These are phyloP conservation scores for Epizoanthus ramosus DNA, from an alignment of 92 coral and sea anemone genomes.

Conservation along the genomic window DNA sequence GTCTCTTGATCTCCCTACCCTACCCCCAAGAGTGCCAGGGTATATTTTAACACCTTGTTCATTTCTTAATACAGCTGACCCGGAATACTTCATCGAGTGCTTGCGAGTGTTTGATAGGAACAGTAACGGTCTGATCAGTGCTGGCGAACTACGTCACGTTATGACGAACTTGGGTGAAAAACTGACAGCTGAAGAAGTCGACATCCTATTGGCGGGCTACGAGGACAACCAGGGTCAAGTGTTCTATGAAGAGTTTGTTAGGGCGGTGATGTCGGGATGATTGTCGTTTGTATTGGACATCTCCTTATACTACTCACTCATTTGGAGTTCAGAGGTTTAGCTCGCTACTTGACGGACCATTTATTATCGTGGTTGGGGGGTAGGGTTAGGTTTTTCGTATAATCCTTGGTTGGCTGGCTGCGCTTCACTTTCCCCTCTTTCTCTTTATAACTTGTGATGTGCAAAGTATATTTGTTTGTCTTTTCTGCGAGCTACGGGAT, in stretches of 20 bases:
- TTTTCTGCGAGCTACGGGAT: too few species aligned
- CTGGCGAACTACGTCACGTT: conserved; percentile 94
- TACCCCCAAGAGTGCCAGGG: not conserved
- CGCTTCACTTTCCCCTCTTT: too few species aligned
- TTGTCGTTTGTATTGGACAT: not conserved
- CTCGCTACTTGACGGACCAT: not conserved
- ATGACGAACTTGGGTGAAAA: conserved; percentile 91
- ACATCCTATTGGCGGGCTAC: conserved; percentile 77
- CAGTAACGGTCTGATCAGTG: conserved; percentile 86
- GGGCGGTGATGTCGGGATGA: conserved; percentile 82
- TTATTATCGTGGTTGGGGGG: not conserved
- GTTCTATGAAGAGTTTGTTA: conserved; percentile 86
- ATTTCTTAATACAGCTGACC: conserved; percentile 52
- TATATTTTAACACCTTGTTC: not conserved
- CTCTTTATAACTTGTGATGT: too few species aligned
- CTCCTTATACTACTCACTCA: not conserved
- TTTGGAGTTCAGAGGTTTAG: conserved; percentile 8
- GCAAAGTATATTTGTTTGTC: too few species aligned
- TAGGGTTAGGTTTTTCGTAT: not conserved
- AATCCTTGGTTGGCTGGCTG: too few species aligned
- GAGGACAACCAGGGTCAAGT: conserved; percentile 97
- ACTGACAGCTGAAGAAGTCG: conserved; percentile 86
- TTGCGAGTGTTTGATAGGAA: conserved; percentile 91
- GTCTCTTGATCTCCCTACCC: too few species aligned
- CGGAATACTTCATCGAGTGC: conserved; percentile 93